Percentiles rank a stretch among this genome's conserved stretches.
These are phyloP conservation scores for Hemistola chrysoprasaria DNA, from an alignment of 2,888 invertebrate genomes.

Conservation along the genomic window DNA sequence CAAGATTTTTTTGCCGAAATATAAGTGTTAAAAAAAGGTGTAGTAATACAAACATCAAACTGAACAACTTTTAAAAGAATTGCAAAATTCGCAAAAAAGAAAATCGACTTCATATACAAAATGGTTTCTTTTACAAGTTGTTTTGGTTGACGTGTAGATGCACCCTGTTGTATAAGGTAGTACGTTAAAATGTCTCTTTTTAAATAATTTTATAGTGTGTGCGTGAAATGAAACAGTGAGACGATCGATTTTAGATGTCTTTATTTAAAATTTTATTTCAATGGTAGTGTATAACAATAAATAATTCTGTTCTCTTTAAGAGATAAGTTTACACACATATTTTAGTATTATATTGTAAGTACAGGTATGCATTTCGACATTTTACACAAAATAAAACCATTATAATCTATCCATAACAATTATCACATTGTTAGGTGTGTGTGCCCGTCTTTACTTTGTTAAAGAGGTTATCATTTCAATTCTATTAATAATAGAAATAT, in stretches of 20 bases:
- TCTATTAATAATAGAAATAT: conserved; percentile 28
- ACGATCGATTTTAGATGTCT: conserved; percentile 52
- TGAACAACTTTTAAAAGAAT: too few species aligned
- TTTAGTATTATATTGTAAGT: conserved; percentile 47
- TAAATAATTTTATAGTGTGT: too few species aligned
- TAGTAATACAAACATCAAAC: too few species aligned
- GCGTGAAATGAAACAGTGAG: conserved; percentile 31
- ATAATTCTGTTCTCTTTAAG: conserved; percentile 74
- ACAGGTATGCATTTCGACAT: conserved; percentile 59
- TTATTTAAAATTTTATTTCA: conserved; percentile 77
- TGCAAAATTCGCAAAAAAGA: too few species aligned
- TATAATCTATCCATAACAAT: conserved; percentile 69
- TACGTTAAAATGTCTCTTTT: too few species aligned
- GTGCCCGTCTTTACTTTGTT: conserved; percentile 66
- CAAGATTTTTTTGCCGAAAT: too few species aligned
- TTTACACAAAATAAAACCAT: conserved; percentile 77
- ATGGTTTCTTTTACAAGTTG: too few species aligned
- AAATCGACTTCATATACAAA: too few species aligned
- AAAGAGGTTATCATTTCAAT: conserved; percentile 40
- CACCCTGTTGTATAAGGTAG: too few species aligned
- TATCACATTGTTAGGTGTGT: conserved; percentile 76
- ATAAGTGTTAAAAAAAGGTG: too few species aligned
- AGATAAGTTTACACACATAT: conserved; percentile 63
- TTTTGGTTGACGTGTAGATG: too few species aligned
- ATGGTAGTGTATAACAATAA: conserved; percentile 78